Evolutionary conservation across 2,797 vertebrate species (phyloP).

Genomic region (Naso thynnoides): DNA sequence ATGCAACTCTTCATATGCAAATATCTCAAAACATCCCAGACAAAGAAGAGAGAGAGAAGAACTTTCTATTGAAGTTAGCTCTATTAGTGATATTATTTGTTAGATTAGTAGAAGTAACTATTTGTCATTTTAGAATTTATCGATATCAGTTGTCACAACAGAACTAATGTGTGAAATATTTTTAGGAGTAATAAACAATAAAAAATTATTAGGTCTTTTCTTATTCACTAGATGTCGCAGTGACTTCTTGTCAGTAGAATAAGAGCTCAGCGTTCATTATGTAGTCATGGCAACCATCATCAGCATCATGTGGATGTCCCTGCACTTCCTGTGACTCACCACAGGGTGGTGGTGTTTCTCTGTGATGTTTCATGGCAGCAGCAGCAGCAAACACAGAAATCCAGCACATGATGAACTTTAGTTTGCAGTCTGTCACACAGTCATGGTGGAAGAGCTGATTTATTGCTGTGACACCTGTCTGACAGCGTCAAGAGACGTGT

Average conservation of each 20-base stretch:
- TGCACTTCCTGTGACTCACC: neutral
- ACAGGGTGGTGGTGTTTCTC: conserved; percentile 2
- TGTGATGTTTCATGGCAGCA: neutral
- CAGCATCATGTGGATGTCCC: neutral
- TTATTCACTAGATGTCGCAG: neutral
- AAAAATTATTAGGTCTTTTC: neutral
- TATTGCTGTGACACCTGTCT: neutral
- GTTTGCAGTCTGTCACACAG: neutral
- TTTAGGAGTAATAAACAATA: no score
- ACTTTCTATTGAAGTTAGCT: no score
- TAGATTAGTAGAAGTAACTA: no score
- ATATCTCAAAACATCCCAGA: no score
- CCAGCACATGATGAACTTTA: neutral
- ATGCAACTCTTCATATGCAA: no score
- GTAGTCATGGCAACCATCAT: neutral
- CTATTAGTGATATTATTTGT: no score
- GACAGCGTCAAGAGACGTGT: neutral
- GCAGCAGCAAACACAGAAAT: neutral
- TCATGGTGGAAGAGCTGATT: neutral
- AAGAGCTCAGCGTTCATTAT: neutral
- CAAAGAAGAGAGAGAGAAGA: no score
- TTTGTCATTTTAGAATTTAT: no score
- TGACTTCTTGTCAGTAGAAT: neutral
- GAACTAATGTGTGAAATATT: no score
- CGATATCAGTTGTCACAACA: no score